These are phyloP conservation scores for Xyrauchen texanus DNA, from an alignment of 2,113 vertebrate species.

Conservation along the genomic window DNA sequence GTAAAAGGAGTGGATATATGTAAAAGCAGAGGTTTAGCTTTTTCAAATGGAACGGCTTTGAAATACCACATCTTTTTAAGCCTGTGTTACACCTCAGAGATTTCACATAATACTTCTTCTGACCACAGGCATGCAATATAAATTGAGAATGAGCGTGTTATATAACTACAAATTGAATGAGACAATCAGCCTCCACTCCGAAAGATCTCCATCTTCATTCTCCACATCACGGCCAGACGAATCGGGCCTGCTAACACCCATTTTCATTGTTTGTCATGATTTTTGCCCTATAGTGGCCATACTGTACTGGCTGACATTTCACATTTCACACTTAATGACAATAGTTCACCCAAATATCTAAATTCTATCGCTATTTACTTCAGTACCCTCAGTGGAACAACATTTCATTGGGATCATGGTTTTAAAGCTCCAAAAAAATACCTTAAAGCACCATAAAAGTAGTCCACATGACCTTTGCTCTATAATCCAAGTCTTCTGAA, in stretches of 20 bases:
- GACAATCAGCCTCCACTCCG: not conserved
- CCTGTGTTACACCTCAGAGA: not conserved
- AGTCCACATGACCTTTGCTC: no score
- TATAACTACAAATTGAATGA: not conserved
- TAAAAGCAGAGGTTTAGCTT: not conserved
- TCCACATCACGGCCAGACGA: not conserved
- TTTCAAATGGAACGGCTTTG: not conserved
- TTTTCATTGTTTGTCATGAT: conserved; percentile 20
- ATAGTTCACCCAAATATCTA: no score
- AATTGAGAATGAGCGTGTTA: not conserved
- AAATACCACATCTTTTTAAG: conserved; percentile 7
- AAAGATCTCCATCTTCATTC: not conserved
- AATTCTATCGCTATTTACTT: no score
- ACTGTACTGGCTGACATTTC: not conserved
- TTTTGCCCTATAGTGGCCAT: not conserved
- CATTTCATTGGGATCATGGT: no score
- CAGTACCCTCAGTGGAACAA: no score
- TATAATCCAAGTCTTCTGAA: no score
- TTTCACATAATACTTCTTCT: not conserved
- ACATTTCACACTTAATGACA: not conserved
- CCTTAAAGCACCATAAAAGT: no score
- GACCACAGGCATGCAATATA: not conserved
- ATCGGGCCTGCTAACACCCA: conserved; percentile 10
- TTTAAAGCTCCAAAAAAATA: no score
- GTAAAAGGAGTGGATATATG: not conserved